phyloP scores from a whole-genome alignment of 35 echinoderm and acorn worm genomes.

The Chiridota heheva region DNA sequence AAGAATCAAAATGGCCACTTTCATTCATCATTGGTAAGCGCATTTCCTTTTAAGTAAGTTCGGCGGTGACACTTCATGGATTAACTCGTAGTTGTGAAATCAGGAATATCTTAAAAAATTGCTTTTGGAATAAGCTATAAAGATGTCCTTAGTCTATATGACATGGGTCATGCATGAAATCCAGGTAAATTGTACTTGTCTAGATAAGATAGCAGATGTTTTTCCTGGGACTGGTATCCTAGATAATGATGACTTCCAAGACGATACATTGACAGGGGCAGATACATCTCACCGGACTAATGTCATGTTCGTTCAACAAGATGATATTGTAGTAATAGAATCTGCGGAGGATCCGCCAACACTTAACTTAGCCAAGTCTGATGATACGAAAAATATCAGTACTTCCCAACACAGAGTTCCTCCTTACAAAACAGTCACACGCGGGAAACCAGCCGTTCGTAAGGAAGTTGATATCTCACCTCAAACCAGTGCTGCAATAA shows the following conservation, averaged over 20 bases:
- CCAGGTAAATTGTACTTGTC: conserved; percentile 10
- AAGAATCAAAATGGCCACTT: too few species aligned
- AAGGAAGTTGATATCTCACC: conserved; percentile 4
- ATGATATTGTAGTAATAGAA: neutral
- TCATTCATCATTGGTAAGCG: conserved; percentile 25
- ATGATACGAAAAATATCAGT: neutral
- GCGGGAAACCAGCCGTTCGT: conserved; percentile 17
- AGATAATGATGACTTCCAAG: conserved; percentile 31
- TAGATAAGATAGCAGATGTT: conserved; percentile 20
- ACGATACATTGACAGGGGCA: conserved; percentile 13
- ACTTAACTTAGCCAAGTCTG: conserved; percentile 2
- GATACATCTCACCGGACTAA: conserved; percentile 10
- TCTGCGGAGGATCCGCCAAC: conserved; percentile 9
- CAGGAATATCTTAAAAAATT: conserved; percentile 19
- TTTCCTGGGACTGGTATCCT: conserved; percentile 23
- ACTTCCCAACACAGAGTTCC: conserved; percentile 1
- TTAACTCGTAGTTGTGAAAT: conserved; percentile 43
- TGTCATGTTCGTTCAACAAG: conserved; percentile 33
- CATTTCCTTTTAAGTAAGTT: conserved; percentile 19
- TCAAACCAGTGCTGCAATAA: conserved; percentile 5
- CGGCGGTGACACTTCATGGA: conserved; percentile 31
- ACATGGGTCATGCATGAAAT: conserved; percentile 28
- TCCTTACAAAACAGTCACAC: conserved; percentile 31
- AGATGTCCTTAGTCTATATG: conserved; percentile 21
- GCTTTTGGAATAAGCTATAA: conserved; percentile 46